These are phyloP conservation scores for Onychomys arenicola DNA, from an alignment of 2,797 vertebrate genomes.

Conservation along the genomic window DNA sequence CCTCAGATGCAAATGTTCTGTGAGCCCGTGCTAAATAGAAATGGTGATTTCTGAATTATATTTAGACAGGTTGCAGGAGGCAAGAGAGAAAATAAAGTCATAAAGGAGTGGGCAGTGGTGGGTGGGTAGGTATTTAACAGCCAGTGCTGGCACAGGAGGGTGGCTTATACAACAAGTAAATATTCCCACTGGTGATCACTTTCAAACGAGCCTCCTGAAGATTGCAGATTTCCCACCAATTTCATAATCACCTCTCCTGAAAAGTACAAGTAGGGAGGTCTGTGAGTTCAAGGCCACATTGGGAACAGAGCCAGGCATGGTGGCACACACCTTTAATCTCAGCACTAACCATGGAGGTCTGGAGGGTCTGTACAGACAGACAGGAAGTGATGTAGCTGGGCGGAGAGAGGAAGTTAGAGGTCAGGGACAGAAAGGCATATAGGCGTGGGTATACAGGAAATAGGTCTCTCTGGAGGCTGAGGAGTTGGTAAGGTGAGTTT, in stretches of 20 bases:
- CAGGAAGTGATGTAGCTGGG: too few species aligned
- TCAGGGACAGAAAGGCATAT: too few species aligned
- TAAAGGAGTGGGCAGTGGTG: neutral
- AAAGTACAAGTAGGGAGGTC: neutral
- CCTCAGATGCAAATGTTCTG: conserved; percentile 49
- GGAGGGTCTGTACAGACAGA: too few species aligned
- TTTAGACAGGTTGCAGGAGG: neutral
- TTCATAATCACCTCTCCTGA: neutral
- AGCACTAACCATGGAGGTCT: too few species aligned
- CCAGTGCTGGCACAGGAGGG: neutral
- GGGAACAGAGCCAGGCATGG: too few species aligned
- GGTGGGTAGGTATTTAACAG: neutral
- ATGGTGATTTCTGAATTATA: conserved; percentile 54
- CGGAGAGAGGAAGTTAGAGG: too few species aligned
- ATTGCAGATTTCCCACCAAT: neutral
- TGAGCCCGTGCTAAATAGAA: neutral
- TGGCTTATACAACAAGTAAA: neutral
- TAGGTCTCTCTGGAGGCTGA: too few species aligned
- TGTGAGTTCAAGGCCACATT: too few species aligned
- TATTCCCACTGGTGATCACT: neutral
- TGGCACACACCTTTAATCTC: too few species aligned
- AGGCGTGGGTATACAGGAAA: too few species aligned
- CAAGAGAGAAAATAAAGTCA: conserved; percentile 32
- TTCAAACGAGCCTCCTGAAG: neutral
- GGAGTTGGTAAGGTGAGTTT: too few species aligned